These are phyloP conservation scores for Augochlora pura DNA, from an alignment of 1,140 invertebrate species.

Conservation along the genomic window DNA sequence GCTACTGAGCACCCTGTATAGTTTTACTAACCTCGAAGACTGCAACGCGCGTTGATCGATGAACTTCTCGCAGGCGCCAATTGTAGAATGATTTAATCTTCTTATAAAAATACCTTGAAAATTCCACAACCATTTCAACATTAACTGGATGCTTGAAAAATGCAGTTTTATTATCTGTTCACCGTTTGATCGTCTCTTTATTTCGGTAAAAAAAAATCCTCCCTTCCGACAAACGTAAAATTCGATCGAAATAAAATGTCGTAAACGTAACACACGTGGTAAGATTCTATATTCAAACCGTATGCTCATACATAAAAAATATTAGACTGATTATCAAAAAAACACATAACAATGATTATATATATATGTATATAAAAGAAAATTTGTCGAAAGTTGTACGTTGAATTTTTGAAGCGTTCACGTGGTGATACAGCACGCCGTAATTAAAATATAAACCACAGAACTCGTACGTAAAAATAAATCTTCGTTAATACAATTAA, in stretches of 20 bases:
- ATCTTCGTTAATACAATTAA: neutral
- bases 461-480: constrained; percentile 2
- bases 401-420: neutral
- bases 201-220: neutral
- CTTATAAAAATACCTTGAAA: too few species aligned
- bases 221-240: too few species aligned
- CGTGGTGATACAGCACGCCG: neutral
- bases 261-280: neutral
- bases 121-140: neutral
- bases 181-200: neutral
- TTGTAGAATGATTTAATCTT: too few species aligned
- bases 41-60: neutral
- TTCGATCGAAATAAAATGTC: neutral
- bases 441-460: neutral
- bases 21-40: neutral
- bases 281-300: constrained; percentile 27
- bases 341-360: neutral
- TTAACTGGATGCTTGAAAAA: neutral
- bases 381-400: neutral
- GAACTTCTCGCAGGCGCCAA: neutral
- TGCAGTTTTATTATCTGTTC: neutral
- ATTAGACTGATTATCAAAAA: neutral
- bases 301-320: constrained; percentile 8
- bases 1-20: neutral
- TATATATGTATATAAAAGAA: neutral